Evolutionary conservation across 2,888 invertebrate species (phyloP), one percentile per base, ranked within the genome.

Genomic region (Sminthurides aquaticus): DNA sequence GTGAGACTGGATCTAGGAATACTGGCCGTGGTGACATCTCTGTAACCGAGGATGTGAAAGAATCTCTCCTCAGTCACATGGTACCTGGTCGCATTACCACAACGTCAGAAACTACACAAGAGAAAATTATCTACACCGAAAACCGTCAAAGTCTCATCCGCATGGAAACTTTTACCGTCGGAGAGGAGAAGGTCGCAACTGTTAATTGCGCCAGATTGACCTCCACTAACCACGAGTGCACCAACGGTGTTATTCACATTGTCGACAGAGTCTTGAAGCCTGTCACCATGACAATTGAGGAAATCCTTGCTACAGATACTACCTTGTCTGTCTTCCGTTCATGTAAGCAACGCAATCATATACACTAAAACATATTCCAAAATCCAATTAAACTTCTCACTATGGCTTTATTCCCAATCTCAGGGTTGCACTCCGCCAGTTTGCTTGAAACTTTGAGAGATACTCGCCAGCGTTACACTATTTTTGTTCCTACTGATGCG

Each of bases 151-250:
- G 81, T 49, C 79, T 81, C 24, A 81, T 85, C 59, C 77, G 85
- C 61, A 80, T 85, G 69, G 85, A 85, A 76, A 80, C 82, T 43
- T 85, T 84, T 75, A 81, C 81, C 62, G 80, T 80, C 1, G 80
- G 81, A 43, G 74, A 74, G 28, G 78, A 78, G 65, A 81, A 81
- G 69, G 76, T 84, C 71, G 76, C 82, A 27, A 87, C 87, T 3
- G 87, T 85, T 11, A 88, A 89, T 77, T 89, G 89, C 77, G 84
- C 84, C 24, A 82, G 82, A 58, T 78, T 89, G 34, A 80, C 79
- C 43, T 83, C 83, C 66, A 78, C 82, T 28, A 86, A 88, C 77
- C 83, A 84, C 73, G 78, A 84, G 61, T 84, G 87, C 0, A 82
- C 82, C 52, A 86, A 86, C 75, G 87, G 87, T 20, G 81, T 88